These are phyloP conservation scores for Ormyrus thymus DNA, from an alignment of 2,888 invertebrate genomes.

Conservation along the genomic window DNA sequence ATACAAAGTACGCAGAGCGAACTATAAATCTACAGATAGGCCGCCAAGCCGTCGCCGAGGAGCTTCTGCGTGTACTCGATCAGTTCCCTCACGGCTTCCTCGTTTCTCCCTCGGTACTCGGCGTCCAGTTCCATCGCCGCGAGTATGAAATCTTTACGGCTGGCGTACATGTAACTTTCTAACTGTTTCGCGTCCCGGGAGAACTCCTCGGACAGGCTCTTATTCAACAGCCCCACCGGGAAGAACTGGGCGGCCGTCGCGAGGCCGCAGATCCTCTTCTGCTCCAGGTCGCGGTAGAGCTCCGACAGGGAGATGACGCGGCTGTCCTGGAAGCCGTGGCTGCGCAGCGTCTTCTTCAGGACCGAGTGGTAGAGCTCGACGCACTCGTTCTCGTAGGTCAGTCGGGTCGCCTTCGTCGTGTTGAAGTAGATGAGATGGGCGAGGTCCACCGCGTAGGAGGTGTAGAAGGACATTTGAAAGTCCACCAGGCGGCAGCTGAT, in stretches of 20 bases:
- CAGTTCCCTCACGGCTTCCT: conserved; percentile 24
- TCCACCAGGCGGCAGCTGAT: conserved; percentile 27
- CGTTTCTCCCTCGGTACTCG: conserved; percentile 6
- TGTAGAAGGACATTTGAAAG: conserved; percentile 35
- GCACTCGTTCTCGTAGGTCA: neutral
- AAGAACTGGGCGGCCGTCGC: conserved; percentile 25
- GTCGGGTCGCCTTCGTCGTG: neutral
- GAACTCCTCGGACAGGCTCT: neutral
- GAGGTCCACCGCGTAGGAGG: conserved; percentile 18
- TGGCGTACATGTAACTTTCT: neutral
- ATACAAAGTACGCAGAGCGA: too few relatives aligned
- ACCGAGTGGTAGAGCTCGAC: conserved; percentile 18
- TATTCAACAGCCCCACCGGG: conserved; percentile 18
- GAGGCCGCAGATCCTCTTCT: conserved; percentile 19
- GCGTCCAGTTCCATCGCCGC: conserved; percentile 11
- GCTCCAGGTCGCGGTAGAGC: neutral
- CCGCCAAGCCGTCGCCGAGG: too few relatives aligned
- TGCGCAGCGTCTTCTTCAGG: neutral
- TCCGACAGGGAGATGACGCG: neutral
- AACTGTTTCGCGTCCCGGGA: neutral
- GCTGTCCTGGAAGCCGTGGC: neutral
- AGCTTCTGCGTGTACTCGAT: conserved; percentile 16
- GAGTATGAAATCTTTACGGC: conserved; percentile 30
- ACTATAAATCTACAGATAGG: too few relatives aligned
- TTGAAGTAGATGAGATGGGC: conserved; percentile 31